phyloP scores from a whole-genome alignment of 2,888 invertebrate species.

The Daptonema setosum region DNA sequence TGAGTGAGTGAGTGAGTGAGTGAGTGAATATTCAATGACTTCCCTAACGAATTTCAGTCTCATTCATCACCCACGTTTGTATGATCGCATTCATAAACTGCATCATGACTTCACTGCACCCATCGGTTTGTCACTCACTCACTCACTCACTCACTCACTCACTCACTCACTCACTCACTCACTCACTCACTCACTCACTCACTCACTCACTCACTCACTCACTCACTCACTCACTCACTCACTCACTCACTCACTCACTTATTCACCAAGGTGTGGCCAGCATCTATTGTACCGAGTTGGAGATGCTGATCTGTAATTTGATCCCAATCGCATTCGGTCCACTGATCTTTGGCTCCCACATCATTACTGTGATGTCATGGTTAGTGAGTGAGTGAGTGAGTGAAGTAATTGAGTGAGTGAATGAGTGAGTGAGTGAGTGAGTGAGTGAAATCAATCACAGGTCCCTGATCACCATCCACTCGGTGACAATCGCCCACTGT shows the following conservation, averaged over 20 bases:
- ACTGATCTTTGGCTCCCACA: conserved; percentile 45
- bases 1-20: no score
- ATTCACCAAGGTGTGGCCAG: conserved; percentile 13
- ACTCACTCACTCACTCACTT: background rate
- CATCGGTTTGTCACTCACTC: conserved; percentile 38
- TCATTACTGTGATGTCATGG: conserved; percentile 44
- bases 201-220: background rate
- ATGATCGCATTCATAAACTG: conserved; percentile 58
- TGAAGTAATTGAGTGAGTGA: no score
- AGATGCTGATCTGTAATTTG: conserved; percentile 42
- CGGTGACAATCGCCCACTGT: conserved; percentile 57
- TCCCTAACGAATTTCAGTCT: conserved; percentile 23
- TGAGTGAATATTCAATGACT: no score
- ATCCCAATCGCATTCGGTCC: conserved; percentile 47
- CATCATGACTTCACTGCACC: conserved; percentile 75
- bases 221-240: background rate
- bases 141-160: background rate
- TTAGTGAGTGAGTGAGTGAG: no score
- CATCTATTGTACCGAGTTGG: conserved; percentile 16
- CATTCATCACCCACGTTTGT: conserved; percentile 49
- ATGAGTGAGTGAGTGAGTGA: no score
- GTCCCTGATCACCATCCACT: conserved; percentile 41
- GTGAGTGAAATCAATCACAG: no score
- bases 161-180: background rate
- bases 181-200: background rate